phyloP scores from a whole-genome alignment of 92 coral and sea anemone species.

The Galaxea fascicularis region DNA sequence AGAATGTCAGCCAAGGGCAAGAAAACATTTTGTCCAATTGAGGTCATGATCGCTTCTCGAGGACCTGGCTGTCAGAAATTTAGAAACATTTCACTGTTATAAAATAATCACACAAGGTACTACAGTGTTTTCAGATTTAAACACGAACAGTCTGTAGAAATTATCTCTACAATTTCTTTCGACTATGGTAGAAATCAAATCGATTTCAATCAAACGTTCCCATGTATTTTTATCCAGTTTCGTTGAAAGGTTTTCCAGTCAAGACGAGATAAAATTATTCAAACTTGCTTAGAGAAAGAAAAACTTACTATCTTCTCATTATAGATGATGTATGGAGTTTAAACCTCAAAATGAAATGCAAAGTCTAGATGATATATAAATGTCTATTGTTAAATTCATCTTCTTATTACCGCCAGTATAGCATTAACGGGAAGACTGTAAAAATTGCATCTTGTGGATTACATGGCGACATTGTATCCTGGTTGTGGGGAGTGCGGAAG shows the following conservation, averaged over 20 bases:
- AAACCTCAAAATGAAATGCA: neutral
- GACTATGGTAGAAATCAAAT: neutral
- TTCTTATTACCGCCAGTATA: neutral
- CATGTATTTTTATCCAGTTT: neutral
- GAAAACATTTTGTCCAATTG: neutral
- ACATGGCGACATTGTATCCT: neutral
- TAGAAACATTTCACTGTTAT: constrained; percentile 27
- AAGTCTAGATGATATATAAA: neutral
- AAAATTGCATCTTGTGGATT: neutral
- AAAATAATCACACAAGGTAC: constrained; percentile 3
- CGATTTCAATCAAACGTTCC: no score
- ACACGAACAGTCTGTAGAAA: neutral
- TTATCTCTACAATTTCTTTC: neutral
- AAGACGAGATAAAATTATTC: neutral
- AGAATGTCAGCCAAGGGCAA: no score
- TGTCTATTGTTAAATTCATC: neutral
- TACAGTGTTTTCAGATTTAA: neutral
- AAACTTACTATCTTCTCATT: no score
- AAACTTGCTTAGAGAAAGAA: neutral
- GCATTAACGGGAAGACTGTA: neutral
- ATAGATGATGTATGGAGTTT: neutral
- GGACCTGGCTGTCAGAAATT: constrained; percentile 15
- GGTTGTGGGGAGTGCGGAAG: neutral
- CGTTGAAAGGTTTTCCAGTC: neutral
- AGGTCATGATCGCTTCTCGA: no score